Conservation (phyloP, 2,888 invertebrate genomes). For the Antitype chi region DNA sequence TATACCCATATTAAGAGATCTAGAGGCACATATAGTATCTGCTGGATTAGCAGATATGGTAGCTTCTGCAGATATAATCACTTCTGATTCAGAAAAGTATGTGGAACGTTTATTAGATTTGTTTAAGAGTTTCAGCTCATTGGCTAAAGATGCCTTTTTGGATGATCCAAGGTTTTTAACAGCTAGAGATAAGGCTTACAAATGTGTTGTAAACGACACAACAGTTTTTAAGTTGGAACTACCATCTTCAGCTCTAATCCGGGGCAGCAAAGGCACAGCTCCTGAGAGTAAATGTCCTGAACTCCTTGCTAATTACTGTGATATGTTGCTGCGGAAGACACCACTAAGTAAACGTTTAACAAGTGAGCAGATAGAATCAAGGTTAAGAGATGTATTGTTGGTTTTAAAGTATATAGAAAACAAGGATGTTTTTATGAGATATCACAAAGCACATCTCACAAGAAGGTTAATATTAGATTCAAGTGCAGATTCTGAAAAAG, state of each 20-base stretch:
- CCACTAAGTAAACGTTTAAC: slow-evolving; percentile 98
- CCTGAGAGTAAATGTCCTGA: slow-evolving; percentile 99
- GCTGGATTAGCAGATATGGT: slow-evolving; percentile 99
- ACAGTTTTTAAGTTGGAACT: slow-evolving; percentile 95
- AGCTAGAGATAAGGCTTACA: slow-evolving; percentile 99
- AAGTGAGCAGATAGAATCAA: slow-evolving; percentile 98
- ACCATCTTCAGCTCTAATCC: slow-evolving; percentile 91
- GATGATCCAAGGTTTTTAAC: slow-evolving; percentile 99
- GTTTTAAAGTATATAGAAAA: slow-evolving; percentile 99
- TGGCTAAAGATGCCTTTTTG: slow-evolving; percentile 98
- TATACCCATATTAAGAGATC: slow-evolving; percentile 96
- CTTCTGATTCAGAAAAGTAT: slow-evolving; percentile 99
- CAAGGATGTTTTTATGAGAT: slow-evolving; percentile 99
- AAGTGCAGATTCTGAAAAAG: slow-evolving; percentile 99
- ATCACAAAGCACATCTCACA: slow-evolving; percentile 99
- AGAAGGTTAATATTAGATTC: slow-evolving; percentile 98
- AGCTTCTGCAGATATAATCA: slow-evolving; percentile 98
- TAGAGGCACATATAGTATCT: slow-evolving; percentile 98
- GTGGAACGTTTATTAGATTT: slow-evolving; percentile 98
- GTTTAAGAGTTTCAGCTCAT: slow-evolving; percentile 97
- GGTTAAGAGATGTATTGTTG: slow-evolving; percentile 97
- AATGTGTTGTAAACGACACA: slow-evolving; percentile 99
- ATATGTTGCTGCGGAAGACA: slow-evolving; percentile 99
- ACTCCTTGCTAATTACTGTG: slow-evolving; percentile 99
- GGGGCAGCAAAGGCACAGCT: slow-evolving; percentile 92